A percentile compares a stretch with the other conserved stretches of the same genome.
Evolutionary conservation across 1,140 invertebrate species (phyloP).

Genomic region (Drosophila nebulosa): DNA sequence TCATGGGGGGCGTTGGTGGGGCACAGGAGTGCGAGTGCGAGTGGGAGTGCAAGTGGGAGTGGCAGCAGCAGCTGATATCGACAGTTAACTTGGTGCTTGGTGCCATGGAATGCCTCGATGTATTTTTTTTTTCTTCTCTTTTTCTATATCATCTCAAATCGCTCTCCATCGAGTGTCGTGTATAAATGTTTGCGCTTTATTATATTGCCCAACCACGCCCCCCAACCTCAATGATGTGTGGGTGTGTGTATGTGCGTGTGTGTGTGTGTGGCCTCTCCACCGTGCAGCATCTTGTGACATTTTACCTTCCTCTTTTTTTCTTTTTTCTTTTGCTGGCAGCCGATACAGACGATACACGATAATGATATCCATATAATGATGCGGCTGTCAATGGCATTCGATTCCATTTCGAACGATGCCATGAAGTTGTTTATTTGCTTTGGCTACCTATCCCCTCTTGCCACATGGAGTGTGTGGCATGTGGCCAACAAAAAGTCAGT

Average conservation of each 20-base stretch:
- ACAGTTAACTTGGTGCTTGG: conserved; percentile 67
- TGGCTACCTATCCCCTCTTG: background rate
- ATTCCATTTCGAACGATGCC: conserved; percentile 46
- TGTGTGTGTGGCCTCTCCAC: conserved; percentile 7
- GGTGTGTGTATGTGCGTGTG: background rate
- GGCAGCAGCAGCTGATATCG: conserved; percentile 72
- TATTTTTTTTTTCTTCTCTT: conserved; percentile 12
- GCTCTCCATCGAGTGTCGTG: conserved; percentile 62
- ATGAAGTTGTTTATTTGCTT: conserved; percentile 37
- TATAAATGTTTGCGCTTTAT: conserved; percentile 80
- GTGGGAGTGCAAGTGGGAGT: conserved; percentile 20
- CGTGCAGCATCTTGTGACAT: conserved; percentile 72
- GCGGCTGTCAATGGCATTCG: conserved; percentile 67
- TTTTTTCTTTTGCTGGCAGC: conserved; percentile 23
- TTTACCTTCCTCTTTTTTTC: conserved; percentile 59
- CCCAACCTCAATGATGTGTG: background rate
- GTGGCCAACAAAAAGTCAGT: conserved; percentile 16
- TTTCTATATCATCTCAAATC: conserved; percentile 40
- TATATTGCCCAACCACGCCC: conserved; percentile 67
- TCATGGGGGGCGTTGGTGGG: conserved; percentile 9
- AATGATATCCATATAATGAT: conserved; percentile 80
- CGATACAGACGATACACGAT: conserved; percentile 67
- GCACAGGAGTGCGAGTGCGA: background rate
- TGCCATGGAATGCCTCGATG: conserved; percentile 45
- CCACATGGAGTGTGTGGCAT: conserved; percentile 21